Evolutionary conservation across 2,113 vertebrate species (phyloP).

Genomic region (Haemorhous mexicanus): DNA sequence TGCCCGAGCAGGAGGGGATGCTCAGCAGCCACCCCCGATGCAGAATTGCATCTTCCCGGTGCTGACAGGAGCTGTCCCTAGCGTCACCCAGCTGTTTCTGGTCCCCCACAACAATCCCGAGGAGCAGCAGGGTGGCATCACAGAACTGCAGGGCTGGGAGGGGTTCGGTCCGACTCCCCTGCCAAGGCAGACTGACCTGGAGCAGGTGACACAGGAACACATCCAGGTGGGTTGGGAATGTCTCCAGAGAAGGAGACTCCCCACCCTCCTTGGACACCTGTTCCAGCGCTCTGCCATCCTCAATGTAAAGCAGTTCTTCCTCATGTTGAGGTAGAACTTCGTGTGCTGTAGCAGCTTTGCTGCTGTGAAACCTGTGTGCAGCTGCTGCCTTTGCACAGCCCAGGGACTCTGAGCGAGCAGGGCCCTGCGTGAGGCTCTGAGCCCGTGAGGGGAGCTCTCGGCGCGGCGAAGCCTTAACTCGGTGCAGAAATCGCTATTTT

Average conservation of each 20-base stretch:
- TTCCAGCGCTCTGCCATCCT: background rate
- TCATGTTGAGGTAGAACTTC: background rate
- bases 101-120: no score
- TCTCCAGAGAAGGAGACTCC: background rate
- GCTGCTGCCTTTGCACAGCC: background rate
- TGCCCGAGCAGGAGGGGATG: background rate
- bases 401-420: background rate
- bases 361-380: rapidly evolving
- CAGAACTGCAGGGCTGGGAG: background rate
- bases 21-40: rapidly evolving
- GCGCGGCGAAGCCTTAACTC: rapidly evolving
- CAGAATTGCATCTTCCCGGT: background rate
- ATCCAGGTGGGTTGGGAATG: background rate
- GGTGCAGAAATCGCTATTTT: background rate
- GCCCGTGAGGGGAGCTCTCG: background rate
- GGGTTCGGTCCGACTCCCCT: no score
- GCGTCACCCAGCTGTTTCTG: background rate
- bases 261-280: background rate
- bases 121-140: background rate
- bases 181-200: background rate
- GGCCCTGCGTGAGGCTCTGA: background rate
- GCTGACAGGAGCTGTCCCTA: rapidly evolving
- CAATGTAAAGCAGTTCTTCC: no score
- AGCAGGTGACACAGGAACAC: no score
- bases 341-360: background rate